A percentile compares a stretch with the other conserved stretches of the same genome.
phyloP scores from a whole-genome alignment of 2,113 vertebrate species.

The Ciconia maguari region DNA sequence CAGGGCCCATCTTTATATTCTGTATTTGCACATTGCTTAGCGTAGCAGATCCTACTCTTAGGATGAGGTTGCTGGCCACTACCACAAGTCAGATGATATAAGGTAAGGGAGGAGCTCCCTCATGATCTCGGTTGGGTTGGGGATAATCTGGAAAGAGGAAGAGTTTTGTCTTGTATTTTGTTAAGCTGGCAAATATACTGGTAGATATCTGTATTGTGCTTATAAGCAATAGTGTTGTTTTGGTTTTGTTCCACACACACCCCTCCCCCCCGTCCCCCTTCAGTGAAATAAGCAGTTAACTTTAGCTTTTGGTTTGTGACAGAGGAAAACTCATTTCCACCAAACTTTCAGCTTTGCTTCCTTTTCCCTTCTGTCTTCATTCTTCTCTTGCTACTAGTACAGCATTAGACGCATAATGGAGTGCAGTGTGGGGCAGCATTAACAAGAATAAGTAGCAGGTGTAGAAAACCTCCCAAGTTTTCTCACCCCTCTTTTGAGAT shows the following conservation, averaged over 20 bases:
- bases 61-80: background rate
- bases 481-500: background rate
- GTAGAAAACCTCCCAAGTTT: background rate
- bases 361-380: background rate
- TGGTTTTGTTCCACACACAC: background rate
- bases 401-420: background rate
- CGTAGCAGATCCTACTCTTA: background rate
- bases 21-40: background rate
- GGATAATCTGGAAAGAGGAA: background rate
- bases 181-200: background rate
- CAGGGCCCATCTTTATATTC: background rate
- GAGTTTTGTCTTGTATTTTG: background rate
- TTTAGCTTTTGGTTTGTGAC: background rate
- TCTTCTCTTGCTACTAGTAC: background rate
- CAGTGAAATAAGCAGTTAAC: background rate
- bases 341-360: background rate
- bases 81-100: background rate
- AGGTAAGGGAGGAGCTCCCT: background rate
- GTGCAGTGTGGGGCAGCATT: background rate
- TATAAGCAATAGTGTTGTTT: background rate
- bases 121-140: background rate
- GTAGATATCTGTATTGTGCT: background rate
- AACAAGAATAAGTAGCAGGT: background rate
- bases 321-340: background rate
- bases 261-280: rapidly evolving